Evolutionary conservation across 2,797 vertebrate genomes (phyloP).

Genomic region (Ctenopoma kingsleyae): DNA sequence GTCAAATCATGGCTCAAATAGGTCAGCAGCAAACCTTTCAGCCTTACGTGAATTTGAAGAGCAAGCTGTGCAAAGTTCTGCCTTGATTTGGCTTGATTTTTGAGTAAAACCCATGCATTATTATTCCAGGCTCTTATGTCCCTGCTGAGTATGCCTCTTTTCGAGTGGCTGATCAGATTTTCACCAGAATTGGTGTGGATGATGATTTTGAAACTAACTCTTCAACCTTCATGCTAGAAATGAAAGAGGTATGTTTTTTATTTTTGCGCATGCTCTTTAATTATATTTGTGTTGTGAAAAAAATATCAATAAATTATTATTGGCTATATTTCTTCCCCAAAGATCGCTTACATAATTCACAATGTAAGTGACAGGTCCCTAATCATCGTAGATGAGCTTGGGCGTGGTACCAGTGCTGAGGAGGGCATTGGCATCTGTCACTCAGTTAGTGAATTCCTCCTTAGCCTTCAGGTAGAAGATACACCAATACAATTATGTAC

Average conservation of each 20-base stretch:
- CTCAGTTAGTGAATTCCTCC: constrained; percentile 93
- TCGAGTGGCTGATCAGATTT: constrained; percentile 94
- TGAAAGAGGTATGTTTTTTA: constrained; percentile 92
- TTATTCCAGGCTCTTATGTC: constrained; percentile 91
- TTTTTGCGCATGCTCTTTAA: background rate
- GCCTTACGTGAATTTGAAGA: constrained; percentile 9
- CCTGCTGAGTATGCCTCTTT: constrained; percentile 95
- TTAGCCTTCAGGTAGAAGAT: constrained; percentile 91
- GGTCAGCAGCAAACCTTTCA: constrained; percentile 81
- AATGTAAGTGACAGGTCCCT: constrained; percentile 93
- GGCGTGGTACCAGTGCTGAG: constrained; percentile 95
- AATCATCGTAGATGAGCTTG: constrained; percentile 96
- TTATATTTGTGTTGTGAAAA: background rate
- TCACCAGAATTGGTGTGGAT: constrained; percentile 96
- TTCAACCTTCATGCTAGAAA: constrained; percentile 98
- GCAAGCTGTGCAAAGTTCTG: background rate
- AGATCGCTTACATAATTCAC: constrained; percentile 97
- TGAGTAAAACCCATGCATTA: constrained; percentile 5
- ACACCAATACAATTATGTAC: background rate
- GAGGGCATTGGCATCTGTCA: constrained; percentile 98
- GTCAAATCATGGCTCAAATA: constrained; percentile 98
- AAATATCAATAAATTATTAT: constrained; percentile 2
- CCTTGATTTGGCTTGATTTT: background rate
- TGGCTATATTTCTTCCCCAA: constrained; percentile 54
- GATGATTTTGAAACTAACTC: constrained; percentile 98